phyloP scores from a whole-genome alignment of 2,797 vertebrate genomes.

The Pteronotus mesoamericanus region DNA sequence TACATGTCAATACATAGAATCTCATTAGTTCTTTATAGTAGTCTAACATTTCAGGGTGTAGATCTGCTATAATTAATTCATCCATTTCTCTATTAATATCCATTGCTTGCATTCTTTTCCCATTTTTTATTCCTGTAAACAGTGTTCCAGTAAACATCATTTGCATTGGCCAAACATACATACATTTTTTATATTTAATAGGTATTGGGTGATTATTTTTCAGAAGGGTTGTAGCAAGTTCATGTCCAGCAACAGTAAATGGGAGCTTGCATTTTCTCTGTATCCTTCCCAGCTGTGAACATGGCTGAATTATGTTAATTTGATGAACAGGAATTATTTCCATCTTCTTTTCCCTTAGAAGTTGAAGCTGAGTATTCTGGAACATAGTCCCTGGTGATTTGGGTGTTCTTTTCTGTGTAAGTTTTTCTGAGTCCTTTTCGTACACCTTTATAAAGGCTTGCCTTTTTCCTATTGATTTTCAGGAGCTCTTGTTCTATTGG shows the following conservation, averaged over 20 bases:
- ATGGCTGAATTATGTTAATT: not conserved
- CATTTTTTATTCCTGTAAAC: not conserved
- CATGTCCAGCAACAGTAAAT: not conserved
- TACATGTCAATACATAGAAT: not conserved
- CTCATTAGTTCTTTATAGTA: not conserved
- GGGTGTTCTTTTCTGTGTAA: not conserved
- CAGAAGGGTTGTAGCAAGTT: not conserved
- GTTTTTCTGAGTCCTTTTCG: not conserved
- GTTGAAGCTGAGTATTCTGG: not conserved
- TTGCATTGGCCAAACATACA: not conserved
- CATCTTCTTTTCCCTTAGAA: not conserved
- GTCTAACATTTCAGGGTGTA: not conserved
- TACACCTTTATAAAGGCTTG: not conserved
- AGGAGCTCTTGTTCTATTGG: not conserved
- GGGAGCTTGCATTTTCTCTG: not conserved
- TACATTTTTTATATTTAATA: not conserved
- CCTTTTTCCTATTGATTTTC: not conserved
- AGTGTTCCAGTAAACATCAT: not conserved
- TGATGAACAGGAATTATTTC: not conserved
- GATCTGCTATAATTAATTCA: not conserved
- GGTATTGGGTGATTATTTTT: not conserved
- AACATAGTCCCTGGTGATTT: accelerated
- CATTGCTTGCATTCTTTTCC: not conserved
- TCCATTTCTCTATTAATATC: not conserved
- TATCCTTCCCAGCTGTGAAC: not conserved